Conservation (phyloP, 2,797 vertebrate species). For the Forpus xanthops region DNA sequence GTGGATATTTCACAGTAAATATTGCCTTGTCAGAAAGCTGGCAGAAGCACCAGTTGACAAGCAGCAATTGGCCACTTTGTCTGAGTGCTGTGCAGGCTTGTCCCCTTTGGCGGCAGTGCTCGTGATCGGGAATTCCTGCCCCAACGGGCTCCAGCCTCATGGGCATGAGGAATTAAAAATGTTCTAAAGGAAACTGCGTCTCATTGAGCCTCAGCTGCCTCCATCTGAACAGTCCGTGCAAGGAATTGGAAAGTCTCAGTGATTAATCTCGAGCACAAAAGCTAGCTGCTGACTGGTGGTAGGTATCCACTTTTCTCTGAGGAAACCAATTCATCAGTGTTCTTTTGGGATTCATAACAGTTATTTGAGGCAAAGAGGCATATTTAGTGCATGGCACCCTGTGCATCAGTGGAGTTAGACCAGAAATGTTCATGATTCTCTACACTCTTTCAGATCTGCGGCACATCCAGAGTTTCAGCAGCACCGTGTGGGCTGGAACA, state of each 20-base stretch:
- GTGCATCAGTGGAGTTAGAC: neutral
- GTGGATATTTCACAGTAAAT: conserved; percentile 49
- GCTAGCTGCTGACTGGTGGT: neutral
- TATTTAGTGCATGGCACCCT: neutral
- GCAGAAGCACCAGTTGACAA: conserved; percentile 45
- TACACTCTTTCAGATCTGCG: neutral
- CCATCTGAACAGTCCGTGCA: neutral
- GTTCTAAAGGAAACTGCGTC: neutral
- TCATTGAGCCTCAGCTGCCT: neutral
- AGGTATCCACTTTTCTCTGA: neutral
- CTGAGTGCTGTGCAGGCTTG: neutral
- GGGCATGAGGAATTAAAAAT: neutral
- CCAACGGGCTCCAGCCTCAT: neutral
- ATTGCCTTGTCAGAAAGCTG: conserved; percentile 41
- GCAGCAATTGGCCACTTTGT: conserved; percentile 14
- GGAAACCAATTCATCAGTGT: neutral
- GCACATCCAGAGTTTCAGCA: neutral
- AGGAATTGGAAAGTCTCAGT: neutral
- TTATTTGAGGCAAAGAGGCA: neutral
- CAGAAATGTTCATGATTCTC: neutral
- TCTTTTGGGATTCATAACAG: neutral
- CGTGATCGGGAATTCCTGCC: neutral
- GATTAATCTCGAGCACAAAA: neutral
- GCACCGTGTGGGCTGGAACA: neutral
- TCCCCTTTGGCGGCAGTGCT: neutral